Percentiles rank a stretch among this genome's conserved stretches.
Conservation (phyloP, 2,797 vertebrate species). For the Atherinosoma microstoma region DNA sequence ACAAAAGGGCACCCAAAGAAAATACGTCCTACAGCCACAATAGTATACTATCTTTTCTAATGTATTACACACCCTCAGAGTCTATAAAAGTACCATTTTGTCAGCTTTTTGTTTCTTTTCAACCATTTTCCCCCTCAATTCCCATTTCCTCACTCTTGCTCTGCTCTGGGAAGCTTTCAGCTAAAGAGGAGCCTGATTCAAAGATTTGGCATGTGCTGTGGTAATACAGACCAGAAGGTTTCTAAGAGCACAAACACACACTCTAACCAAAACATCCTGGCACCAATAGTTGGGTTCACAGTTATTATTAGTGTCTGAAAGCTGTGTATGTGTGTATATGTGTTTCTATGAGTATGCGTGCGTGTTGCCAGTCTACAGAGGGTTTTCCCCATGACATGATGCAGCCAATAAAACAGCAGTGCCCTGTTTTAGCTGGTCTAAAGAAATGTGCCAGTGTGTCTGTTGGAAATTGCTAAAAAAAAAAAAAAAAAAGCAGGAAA, state of each 20-base stretch:
- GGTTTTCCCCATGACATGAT: constrained; percentile 77
- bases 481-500: constrained; percentile 19
- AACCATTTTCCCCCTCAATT: constrained; percentile 32
- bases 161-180: constrained; percentile 54
- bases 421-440: constrained; percentile 36
- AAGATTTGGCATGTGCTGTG: constrained; percentile 77
- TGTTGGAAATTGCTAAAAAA: constrained; percentile 16
- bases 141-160: constrained; percentile 31
- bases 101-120: constrained; percentile 26
- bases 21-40: constrained; percentile 22
- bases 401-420: constrained; percentile 60
- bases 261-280: constrained; percentile 72
- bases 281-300: constrained; percentile 67
- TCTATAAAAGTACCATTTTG: constrained; percentile 2
- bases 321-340: constrained; percentile 40
- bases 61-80: not conserved
- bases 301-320: constrained; percentile 79
- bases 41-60: not conserved
- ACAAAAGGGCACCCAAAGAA: constrained; percentile 43
- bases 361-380: constrained; percentile 57
- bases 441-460: constrained; percentile 21
- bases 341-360: constrained; percentile 42
- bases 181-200: constrained; percentile 70
- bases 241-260: constrained; percentile 45
- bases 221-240: constrained; percentile 83